These are phyloP conservation scores for Mobula birostris DNA, from an alignment of 2,113 vertebrate species.

Conservation along the genomic window DNA sequence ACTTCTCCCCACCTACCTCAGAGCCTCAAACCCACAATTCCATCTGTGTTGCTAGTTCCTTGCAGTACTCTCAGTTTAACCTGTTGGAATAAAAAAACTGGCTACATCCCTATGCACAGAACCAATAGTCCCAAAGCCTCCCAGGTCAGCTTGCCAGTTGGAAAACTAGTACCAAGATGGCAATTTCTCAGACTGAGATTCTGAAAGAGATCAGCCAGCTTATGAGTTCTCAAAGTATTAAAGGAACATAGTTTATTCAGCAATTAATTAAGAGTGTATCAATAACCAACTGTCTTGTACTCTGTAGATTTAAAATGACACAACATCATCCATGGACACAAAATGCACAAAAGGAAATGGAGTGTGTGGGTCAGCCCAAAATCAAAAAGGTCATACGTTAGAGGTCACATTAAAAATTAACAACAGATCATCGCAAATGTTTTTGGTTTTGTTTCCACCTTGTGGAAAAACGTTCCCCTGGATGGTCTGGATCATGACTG, in stretches of 20 bases:
- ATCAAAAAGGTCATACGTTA: background rate
- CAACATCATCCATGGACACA: background rate
- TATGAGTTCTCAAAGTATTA: background rate
- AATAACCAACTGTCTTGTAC: background rate
- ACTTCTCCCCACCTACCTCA: background rate
- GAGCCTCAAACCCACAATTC: background rate
- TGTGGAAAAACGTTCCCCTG: too few relatives aligned
- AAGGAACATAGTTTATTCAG: background rate
- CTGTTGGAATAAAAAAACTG: background rate
- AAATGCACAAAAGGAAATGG: background rate
- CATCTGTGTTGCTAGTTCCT: background rate
- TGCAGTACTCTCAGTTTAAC: background rate
- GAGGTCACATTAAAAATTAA: background rate
- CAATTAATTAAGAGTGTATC: background rate
- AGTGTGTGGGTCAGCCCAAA: background rate
- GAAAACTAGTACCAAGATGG: background rate
- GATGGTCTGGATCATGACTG: background rate
- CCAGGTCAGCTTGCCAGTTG: background rate
- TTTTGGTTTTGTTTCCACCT: background rate
- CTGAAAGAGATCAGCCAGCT: background rate
- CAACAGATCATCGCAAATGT: background rate
- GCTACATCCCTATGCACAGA: background rate
- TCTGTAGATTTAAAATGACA: background rate
- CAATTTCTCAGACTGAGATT: background rate
- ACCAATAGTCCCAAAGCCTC: background rate